A percentile compares a stretch with the other conserved stretches of the same genome.
These are phyloP conservation scores for Dicycla oo DNA, from an alignment of 2,888 invertebrate species.

Conservation along the genomic window DNA sequence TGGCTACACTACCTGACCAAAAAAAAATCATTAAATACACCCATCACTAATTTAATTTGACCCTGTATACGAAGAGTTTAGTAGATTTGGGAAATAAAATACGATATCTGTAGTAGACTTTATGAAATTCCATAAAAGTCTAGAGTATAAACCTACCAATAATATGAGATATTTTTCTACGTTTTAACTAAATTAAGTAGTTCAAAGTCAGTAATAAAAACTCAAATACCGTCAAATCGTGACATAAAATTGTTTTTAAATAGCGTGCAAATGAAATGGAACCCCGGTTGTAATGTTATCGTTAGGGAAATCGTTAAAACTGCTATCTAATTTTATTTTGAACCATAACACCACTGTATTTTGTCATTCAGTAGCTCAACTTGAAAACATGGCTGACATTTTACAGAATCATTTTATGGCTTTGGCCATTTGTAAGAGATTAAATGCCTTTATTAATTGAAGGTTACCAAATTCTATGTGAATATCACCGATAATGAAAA, in stretches of 20 bases:
- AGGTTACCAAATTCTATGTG: neutral
- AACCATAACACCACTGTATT: constrained; percentile 38
- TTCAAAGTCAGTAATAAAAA: constrained; percentile 43
- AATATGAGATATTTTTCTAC: neutral
- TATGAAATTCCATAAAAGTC: neutral
- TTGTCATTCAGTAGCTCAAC: constrained; percentile 40
- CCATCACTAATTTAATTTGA: no score
- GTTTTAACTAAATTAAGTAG: constrained; percentile 21
- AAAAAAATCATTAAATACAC: no score
- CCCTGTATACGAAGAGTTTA: neutral
- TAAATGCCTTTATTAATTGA: no score
- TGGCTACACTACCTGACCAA: no score
- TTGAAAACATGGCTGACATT: neutral
- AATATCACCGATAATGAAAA: neutral
- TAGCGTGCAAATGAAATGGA: constrained; percentile 56
- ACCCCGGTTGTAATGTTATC: constrained; percentile 45
- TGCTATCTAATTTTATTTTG: constrained; percentile 66
- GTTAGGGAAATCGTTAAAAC: constrained; percentile 60
- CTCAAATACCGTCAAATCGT: constrained; percentile 16
- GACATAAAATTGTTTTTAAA: constrained; percentile 49
- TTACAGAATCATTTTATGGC: neutral
- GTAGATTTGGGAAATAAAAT: neutral
- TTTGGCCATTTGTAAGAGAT: neutral
- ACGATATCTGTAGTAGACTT: neutral
- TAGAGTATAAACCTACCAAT: neutral